These are phyloP conservation scores for Dione vanillae DNA, from an alignment of 2,888 invertebrate species.

Conservation along the genomic window DNA sequence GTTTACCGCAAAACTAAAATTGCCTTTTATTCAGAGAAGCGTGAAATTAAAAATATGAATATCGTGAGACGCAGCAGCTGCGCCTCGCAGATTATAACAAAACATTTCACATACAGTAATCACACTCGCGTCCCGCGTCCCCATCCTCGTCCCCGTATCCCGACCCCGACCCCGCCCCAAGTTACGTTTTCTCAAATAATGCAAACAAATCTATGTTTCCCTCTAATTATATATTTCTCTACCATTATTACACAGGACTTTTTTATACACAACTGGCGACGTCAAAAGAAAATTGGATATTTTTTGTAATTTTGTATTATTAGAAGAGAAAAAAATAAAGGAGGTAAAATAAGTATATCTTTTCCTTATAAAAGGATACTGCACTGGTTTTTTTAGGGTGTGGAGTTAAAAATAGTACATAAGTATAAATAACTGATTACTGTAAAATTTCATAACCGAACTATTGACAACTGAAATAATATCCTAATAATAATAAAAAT, in stretches of 20 bases:
- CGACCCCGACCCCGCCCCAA: background rate
- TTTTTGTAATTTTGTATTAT: background rate
- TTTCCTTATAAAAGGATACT: no score
- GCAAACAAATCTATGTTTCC: constrained; percentile 42
- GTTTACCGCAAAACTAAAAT: constrained; percentile 53
- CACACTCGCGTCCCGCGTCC: constrained; percentile 34
- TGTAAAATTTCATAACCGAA: no score
- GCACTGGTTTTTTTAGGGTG: no score
- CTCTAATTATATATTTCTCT: constrained; percentile 35
- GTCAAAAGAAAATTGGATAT: background rate
- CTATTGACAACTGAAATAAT: no score
- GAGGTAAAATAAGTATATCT: background rate
- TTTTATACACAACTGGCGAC: constrained; percentile 16
- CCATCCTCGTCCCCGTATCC: constrained; percentile 1
- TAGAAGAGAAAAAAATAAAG: background rate
- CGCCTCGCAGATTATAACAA: constrained; percentile 43
- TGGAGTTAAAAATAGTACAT: no score
- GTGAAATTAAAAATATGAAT: constrained; percentile 75
- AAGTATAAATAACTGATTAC: no score
- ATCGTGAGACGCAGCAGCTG: constrained; percentile 68
- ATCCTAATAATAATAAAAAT: no score
- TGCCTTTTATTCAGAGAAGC: constrained; percentile 59
- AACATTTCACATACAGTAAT: constrained; percentile 44
- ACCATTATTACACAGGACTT: background rate
- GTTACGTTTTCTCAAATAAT: constrained; percentile 38